A percentile compares a stretch with the other conserved stretches of the same genome.
Conservation (phyloP, 2,797 vertebrate species). For the Cyclopterus lumpus region DNA sequence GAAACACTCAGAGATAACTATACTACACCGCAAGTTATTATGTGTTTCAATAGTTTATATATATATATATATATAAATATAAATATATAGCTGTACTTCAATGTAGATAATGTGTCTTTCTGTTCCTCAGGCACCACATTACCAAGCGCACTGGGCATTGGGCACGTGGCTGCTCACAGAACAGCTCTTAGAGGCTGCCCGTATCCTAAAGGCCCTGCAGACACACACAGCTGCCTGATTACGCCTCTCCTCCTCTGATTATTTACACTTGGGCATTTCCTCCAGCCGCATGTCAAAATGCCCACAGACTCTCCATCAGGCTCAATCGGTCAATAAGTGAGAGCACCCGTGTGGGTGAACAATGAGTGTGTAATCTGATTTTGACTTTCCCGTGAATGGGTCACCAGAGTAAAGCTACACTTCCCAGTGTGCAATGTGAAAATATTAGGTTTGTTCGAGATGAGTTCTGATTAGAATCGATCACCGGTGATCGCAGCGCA, state of each 20-base stretch:
- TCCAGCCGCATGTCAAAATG: background rate
- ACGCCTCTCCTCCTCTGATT: background rate
- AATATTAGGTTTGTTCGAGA: background rate
- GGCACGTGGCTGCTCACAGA: background rate
- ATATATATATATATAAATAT: too few species aligned
- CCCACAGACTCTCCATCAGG: constrained; percentile 1
- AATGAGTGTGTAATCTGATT: background rate
- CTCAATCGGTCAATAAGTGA: background rate
- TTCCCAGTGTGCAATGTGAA: background rate
- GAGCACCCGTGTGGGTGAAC: constrained; percentile 1
- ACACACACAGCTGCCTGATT: background rate
- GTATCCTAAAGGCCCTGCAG: background rate
- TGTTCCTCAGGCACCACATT: background rate
- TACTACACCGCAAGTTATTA: too few species aligned
- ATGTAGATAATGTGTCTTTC: background rate
- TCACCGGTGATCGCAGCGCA: too few species aligned
- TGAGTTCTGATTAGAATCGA: too few species aligned
- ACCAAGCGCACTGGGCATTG: background rate
- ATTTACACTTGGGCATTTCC: constrained; percentile 1
- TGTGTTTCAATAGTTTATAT: too few species aligned
- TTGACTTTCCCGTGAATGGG: constrained; percentile 4
- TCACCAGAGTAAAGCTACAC: background rate
- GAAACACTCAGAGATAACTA: too few species aligned
- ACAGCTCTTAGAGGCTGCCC: background rate
- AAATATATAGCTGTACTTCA: too few species aligned